These are phyloP conservation scores for Melopsittacus undulatus DNA, from an alignment of 2,797 vertebrate genomes.

Conservation along the genomic window DNA sequence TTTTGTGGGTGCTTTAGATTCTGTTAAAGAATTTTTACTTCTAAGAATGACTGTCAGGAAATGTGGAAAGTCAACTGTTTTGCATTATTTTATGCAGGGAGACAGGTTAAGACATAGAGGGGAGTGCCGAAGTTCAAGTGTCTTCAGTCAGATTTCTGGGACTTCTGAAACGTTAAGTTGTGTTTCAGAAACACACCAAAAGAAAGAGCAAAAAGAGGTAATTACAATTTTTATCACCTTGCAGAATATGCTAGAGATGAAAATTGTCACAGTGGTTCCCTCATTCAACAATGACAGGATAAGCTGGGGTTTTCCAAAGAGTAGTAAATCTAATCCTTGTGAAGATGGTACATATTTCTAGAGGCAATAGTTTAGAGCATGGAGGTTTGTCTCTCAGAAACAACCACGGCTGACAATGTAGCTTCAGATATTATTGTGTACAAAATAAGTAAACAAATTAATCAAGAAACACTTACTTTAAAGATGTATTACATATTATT, in stretches of 20 bases:
- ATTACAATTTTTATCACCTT: background rate
- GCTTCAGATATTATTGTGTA: background rate
- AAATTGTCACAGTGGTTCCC: background rate
- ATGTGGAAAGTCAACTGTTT: background rate
- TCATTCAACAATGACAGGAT: background rate
- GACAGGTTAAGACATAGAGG: background rate
- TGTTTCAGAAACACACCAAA: background rate
- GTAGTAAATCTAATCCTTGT: background rate
- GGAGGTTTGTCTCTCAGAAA: background rate
- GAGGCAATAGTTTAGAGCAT: background rate
- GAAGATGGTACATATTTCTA: background rate
- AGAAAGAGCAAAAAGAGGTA: constrained; percentile 21
- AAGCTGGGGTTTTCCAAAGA: background rate
- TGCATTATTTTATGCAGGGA: background rate
- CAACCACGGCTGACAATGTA: background rate
- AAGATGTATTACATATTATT: background rate
- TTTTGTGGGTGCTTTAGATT: background rate
- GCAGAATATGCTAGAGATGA: background rate
- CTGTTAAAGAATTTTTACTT: background rate
- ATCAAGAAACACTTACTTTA: background rate
- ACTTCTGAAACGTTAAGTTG: background rate
- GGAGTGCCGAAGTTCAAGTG: background rate
- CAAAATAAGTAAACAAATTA: background rate
- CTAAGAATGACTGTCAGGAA: background rate
- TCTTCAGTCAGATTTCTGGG: constrained; percentile 1